Base-by-base conservation (phyloP, 2,888 invertebrate genomes). In the Pemphredon lugubris region DNA sequence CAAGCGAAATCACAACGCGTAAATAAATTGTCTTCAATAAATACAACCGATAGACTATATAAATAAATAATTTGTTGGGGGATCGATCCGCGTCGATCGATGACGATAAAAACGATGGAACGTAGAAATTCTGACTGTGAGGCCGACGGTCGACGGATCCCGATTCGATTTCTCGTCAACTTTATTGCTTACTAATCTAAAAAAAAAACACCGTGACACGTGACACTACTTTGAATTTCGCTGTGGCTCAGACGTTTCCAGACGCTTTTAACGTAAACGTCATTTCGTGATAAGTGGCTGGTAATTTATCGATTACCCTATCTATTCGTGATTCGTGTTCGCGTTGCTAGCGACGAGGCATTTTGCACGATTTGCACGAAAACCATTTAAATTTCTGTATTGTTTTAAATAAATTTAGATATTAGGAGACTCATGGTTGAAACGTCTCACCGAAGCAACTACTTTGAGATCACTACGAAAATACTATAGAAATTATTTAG, bases 21-120 rank as follows among this genome's bases (percentile, higher is more conserved):
- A 85, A 87, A 86, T 87, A 86, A 88, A 88, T 85, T 75, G 84
- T 86, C 79, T 83, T 84, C 71, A 86, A 88, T 87, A 88, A 87
- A 88, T 88, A 86, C 83, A 88, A 88, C 83, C 85, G 80, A 88
- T 88, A 88, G 85, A 87, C 87, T 87, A 87, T 88, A 88, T 88
- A 86, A 86, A 86, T 86, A 86, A 88, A 88, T 88, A 87, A 79
- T 81, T 77, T 66, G 37, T 55, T 42, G 40, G 48, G 59, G 30
- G 44, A 39, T 30, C 21, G 18, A 58, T 26, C 32, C 34, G 20
- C 51, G 9, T 13, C 48, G 37, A 59, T 57, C 54, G 9, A 39
- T 26, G 60, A 66, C 58, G 64, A 60, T 54, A 50, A 55, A 48
- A 63, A 50, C 60, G 50, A 50, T 70, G 55, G 45, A 71, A 73